phyloP scores from a whole-genome alignment of 2,113 vertebrate species.

The Cyprinodon brontotheroides region DNA sequence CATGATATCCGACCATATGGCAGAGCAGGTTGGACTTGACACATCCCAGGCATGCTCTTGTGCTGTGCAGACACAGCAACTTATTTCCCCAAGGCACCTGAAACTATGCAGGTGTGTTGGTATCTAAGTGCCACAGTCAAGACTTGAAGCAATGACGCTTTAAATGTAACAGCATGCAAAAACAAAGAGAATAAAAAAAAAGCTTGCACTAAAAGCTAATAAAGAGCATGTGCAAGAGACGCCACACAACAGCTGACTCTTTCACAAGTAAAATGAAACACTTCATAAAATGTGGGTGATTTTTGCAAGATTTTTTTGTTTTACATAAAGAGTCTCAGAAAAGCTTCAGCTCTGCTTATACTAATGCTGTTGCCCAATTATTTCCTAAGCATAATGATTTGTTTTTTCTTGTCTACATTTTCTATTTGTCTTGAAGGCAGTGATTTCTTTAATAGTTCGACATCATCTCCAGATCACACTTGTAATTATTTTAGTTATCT shows the following conservation, averaged over 20 bases:
- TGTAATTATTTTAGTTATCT: slow-evolving; percentile 68
- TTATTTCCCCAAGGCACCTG: slow-evolving; percentile 69
- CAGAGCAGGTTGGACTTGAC: slow-evolving; percentile 61
- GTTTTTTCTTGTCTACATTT: slow-evolving; percentile 13
- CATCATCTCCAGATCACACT: slow-evolving; percentile 48
- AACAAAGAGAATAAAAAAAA: slow-evolving; percentile 5
- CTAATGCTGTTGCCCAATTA: neutral
- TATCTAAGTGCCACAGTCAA: slow-evolving; percentile 58
- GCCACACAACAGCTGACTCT: slow-evolving; percentile 49
- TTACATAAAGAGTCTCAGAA: slow-evolving; percentile 12
- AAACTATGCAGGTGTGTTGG: slow-evolving; percentile 66
- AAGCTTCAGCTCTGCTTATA: slow-evolving; percentile 9
- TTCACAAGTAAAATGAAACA: slow-evolving; percentile 69
- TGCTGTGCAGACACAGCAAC: slow-evolving; percentile 53
- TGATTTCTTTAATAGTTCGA: slow-evolving; percentile 57
- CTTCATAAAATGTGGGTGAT: slow-evolving; percentile 60
- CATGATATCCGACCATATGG: slow-evolving; percentile 66
- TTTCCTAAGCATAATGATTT: slow-evolving; percentile 10
- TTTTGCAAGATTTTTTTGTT: slow-evolving; percentile 34
- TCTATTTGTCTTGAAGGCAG: slow-evolving; percentile 56
- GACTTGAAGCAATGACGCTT: slow-evolving; percentile 54
- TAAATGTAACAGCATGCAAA: slow-evolving; percentile 47
- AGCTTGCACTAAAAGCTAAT: slow-evolving; percentile 33
- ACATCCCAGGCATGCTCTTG: slow-evolving; percentile 58
- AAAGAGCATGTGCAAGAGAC: slow-evolving; percentile 50